Evolutionary conservation across 2,797 vertebrate genomes (phyloP), one percentile per base, ranked within the genome.

Genomic region (Sciaenops ocellatus): DNA sequence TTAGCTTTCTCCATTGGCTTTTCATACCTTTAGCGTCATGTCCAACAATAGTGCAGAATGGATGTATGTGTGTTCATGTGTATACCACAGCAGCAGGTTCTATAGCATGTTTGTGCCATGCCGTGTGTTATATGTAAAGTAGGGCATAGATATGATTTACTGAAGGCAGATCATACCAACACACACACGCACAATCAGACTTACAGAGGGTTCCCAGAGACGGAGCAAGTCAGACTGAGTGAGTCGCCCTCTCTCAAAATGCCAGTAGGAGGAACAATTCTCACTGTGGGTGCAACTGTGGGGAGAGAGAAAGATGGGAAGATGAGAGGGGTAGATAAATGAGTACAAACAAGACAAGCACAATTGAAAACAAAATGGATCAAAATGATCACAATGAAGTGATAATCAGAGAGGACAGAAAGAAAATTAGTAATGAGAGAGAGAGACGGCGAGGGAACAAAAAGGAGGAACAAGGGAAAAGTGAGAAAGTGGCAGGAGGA

Each of bases 191-290:
- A 56, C 6, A 73, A 28, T 64, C 2, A 81, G 26, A 95, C 96
- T 97, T 92, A 98, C 97, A 95, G 94, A 73, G 97, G 97, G 92
- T 98, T 98, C 63, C 96, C 97, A 0, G 93, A 93, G 82, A 98
- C 91, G 0, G 95, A 94, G 87, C 97, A 98, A 46, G 95, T 96
- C 76, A 98, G 94, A 83, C 92, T 95, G 79, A 98, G 93, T 0
- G 96, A 96, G 90, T 98, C 97, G 28, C 97, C 97, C 83, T 98
- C 97, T 91, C 97, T 89, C 83, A 97, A 95, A 65, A 98, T 96
- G 15, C 96, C 96, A 41, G 95, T 83, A 6, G 97, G 96, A 73
- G 97, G 95, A 62, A 96, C 87, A 73, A 98, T 97, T 85, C 95
- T 94, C 70, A 96, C 97, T 47, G 93, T 95, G 28, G 95, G 95